A percentile compares a stretch with the other conserved stretches of the same genome.
These are phyloP conservation scores for Drosophila biarmipes DNA, from an alignment of 1,140 invertebrate genomes.

Conservation along the genomic window DNA sequence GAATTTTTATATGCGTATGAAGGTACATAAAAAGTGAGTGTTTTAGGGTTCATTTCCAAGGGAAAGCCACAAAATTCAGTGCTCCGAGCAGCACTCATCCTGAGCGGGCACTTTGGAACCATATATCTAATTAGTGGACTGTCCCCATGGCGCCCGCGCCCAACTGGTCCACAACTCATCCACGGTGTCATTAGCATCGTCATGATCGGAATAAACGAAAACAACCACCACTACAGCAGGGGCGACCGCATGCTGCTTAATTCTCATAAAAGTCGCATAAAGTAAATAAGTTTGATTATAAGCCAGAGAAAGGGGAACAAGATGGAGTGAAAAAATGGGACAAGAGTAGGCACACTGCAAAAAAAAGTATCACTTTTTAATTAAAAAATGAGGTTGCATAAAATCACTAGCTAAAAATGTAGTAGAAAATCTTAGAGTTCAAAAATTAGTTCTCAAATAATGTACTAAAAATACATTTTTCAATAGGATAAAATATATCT, in stretches of 20 bases:
- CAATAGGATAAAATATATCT: too few relatives aligned
- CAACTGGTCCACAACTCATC: constrained; percentile 7
- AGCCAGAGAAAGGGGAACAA: constrained; percentile 1
- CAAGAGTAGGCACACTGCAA: neutral
- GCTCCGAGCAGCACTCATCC: neutral
- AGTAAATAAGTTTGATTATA: constrained; percentile 78
- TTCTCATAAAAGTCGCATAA: constrained; percentile 77
- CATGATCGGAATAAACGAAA: constrained; percentile 28
- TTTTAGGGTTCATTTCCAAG: neutral
- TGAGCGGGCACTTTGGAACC: neutral
- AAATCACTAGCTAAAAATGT: too few relatives aligned
- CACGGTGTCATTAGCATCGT: constrained; percentile 15
- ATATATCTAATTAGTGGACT: constrained; percentile 25
- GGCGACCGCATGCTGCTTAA: constrained; percentile 48
- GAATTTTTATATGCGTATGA: too few relatives aligned
- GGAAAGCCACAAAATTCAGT: neutral
- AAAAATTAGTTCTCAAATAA: too few relatives aligned
- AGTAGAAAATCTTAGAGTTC: too few relatives aligned
- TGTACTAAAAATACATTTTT: too few relatives aligned
- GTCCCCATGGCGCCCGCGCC: neutral
- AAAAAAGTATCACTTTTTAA: neutral
- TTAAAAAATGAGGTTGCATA: neutral
- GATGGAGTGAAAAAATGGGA: constrained; percentile 2
- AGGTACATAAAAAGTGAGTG: neutral
- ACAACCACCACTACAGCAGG: constrained; percentile 4